These are phyloP conservation scores for Drosophila flavopinicola DNA, from an alignment of 2,888 invertebrate species.

Conservation along the genomic window DNA sequence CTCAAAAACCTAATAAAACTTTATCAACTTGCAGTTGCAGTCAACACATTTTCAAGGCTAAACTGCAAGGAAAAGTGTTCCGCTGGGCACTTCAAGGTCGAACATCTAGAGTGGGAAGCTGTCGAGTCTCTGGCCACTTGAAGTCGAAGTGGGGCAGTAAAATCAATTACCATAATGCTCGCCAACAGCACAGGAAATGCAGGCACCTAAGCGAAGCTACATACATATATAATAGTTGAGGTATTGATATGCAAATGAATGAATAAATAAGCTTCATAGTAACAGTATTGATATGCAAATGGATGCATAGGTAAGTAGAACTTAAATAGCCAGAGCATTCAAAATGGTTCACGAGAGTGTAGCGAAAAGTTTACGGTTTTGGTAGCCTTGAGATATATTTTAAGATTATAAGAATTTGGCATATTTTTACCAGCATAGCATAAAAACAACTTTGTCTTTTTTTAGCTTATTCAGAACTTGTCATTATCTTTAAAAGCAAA, in stretches of 20 bases:
- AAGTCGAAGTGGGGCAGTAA: conserved; percentile 23
- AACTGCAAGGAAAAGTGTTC: conserved; percentile 6
- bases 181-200: conserved; percentile 7
- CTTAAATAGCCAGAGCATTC: neutral
- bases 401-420: too few relatives aligned
- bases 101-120: conserved; percentile 3
- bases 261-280: too few relatives aligned
- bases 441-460: too few relatives aligned
- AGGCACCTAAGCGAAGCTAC: neutral
- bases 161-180: conserved; percentile 56
- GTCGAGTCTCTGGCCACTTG: conserved; percentile 19
- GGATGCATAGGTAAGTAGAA: conserved; percentile 24
- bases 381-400: too few relatives aligned
- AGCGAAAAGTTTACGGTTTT: neutral
- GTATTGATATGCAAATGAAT: too few relatives aligned
- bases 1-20: conserved; percentile 62
- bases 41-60: conserved; percentile 48
- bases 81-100: conserved; percentile 25
- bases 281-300: conserved; percentile 21
- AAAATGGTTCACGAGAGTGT: neutral
- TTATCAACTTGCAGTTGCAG: conserved; percentile 63
- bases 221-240: neutral
- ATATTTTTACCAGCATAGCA: too few relatives aligned
- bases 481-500: too few relatives aligned
- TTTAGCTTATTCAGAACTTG: too few relatives aligned